Evolutionary conservation across 2,113 vertebrate genomes (phyloP).

Genomic region (Budorcas taxicolor): DNA sequence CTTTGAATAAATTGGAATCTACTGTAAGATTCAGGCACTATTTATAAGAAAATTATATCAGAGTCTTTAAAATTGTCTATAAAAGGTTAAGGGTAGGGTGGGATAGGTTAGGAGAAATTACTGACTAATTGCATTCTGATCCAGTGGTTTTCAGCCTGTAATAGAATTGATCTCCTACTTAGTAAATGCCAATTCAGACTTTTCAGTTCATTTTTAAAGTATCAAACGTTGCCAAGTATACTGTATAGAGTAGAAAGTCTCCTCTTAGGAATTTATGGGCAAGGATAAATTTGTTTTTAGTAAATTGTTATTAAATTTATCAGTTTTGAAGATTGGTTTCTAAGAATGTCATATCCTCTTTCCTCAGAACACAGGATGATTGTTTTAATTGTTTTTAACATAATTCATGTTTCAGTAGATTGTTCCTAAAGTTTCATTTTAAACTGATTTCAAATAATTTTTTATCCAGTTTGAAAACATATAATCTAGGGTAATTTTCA

Average conservation of each 20-base stretch:
- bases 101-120: slow-evolving; percentile 19
- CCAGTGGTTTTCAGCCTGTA: neutral
- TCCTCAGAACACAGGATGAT: slow-evolving; percentile 39
- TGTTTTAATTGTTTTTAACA: slow-evolving; percentile 24
- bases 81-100: neutral
- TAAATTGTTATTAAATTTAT: slow-evolving; percentile 1
- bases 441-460: neutral
- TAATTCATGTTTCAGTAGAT: slow-evolving; percentile 17
- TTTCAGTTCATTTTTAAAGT: slow-evolving; percentile 29
- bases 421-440: neutral
- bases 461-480: slow-evolving; percentile 22
- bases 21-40: slow-evolving; percentile 43
- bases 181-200: slow-evolving; percentile 1
- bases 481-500: slow-evolving; percentile 37
- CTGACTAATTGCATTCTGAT: neutral
- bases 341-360: slow-evolving; percentile 3
- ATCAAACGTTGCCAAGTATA: slow-evolving; percentile 2
- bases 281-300: slow-evolving; percentile 24
- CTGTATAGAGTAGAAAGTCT: neutral
- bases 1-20: slow-evolving; percentile 64
- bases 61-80: slow-evolving; percentile 49
- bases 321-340: slow-evolving; percentile 34
- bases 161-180: slow-evolving; percentile 36
- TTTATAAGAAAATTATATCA: slow-evolving; percentile 57
- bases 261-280: neutral